These are phyloP conservation scores for Gyps fulvus DNA, from an alignment of 2,113 vertebrate species.

Conservation along the genomic window DNA sequence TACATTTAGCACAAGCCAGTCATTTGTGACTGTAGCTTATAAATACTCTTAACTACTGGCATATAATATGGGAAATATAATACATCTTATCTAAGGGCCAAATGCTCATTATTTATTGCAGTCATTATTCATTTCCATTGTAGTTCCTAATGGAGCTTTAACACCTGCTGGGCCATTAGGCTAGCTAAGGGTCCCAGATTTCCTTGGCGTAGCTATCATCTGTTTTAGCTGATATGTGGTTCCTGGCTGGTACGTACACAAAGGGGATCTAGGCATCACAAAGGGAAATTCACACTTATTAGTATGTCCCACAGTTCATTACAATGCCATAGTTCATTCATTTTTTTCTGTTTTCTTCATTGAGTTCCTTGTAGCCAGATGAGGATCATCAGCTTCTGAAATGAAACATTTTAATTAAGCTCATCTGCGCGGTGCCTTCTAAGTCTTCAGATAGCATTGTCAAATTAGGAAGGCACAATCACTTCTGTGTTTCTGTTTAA, in stretches of 20 bases:
- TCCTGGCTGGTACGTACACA: background rate
- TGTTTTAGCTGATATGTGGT: slow-evolving; percentile 10
- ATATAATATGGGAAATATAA: slow-evolving; percentile 22
- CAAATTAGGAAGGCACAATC: slow-evolving; percentile 13
- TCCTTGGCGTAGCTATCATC: background rate
- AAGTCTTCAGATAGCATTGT: background rate
- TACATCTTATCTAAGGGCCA: slow-evolving; percentile 13
- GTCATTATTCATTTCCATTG: slow-evolving; percentile 10
- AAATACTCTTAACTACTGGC: slow-evolving; percentile 33
- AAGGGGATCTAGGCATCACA: background rate
- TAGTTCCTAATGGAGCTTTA: slow-evolving; percentile 15
- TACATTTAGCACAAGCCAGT: slow-evolving; percentile 49
- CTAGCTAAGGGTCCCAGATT: slow-evolving; percentile 15
- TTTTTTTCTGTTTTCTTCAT: slow-evolving; percentile 14
- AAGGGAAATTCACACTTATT: slow-evolving; percentile 33
- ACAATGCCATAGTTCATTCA: background rate
- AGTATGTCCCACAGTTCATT: background rate
- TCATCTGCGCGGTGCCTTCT: background rate
- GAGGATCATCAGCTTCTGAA: slow-evolving; percentile 52
- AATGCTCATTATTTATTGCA: slow-evolving; percentile 34
- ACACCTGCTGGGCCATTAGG: slow-evolving; percentile 15
- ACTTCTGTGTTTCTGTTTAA: background rate
- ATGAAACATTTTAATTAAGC: slow-evolving; percentile 50
- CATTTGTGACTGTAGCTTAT: slow-evolving; percentile 55
- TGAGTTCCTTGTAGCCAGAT: slow-evolving; percentile 15